phyloP scores from a whole-genome alignment of 2,113 vertebrate genomes.

The Phoxinus phoxinus region DNA sequence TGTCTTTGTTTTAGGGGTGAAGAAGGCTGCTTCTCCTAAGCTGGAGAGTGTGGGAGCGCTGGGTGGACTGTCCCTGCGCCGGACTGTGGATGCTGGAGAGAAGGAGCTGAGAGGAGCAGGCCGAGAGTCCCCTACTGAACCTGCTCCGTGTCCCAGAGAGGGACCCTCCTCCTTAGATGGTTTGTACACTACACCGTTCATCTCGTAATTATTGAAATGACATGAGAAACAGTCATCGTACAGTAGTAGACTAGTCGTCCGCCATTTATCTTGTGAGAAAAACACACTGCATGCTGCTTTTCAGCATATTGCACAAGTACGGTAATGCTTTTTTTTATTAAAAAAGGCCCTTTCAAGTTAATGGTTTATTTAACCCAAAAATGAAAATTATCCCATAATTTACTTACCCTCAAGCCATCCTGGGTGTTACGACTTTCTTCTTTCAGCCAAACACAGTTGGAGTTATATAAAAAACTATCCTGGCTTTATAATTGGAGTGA shows the following conservation, averaged over 20 bases:
- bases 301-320: neutral
- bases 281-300: neutral
- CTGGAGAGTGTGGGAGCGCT: conserved; percentile 74
- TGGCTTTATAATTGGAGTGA: too few relatives aligned
- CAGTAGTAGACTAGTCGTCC: neutral
- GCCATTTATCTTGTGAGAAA: neutral
- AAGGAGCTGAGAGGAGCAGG: conserved; percentile 69
- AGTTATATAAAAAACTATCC: too few relatives aligned
- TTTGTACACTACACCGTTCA: conserved; percentile 22
- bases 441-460: too few relatives aligned
- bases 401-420: too few relatives aligned
- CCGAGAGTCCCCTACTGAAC: conserved; percentile 59
- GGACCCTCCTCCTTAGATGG: conserved; percentile 58
- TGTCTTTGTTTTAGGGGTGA: conserved; percentile 73
- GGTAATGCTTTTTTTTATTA: neutral
- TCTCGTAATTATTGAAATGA: neutral
- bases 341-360: too few relatives aligned
- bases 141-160: conserved; percentile 63
- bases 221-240: neutral
- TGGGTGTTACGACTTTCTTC: too few relatives aligned
- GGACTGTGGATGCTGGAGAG: conserved; percentile 82
- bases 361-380: too few relatives aligned
- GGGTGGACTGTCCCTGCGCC: conserved; percentile 78
- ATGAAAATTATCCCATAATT: too few relatives aligned
- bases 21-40: conserved; percentile 84